Percentiles rank a stretch among this genome's conserved stretches.
Conservation (phyloP, 1,140 invertebrate species). For the Muscidifurax raptorellus region DNA sequence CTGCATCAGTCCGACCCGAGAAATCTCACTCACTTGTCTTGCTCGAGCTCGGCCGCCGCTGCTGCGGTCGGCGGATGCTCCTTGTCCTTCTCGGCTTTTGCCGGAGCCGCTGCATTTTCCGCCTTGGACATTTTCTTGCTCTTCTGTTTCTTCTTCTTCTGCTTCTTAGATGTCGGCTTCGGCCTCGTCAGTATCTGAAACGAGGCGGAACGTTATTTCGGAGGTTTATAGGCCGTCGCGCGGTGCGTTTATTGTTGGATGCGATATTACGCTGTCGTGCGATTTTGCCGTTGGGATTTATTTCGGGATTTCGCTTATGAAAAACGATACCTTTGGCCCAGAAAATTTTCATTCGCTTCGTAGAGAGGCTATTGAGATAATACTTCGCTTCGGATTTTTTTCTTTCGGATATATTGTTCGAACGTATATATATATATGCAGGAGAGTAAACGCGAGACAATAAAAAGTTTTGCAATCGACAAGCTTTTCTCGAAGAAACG, state of each 20-base stretch:
- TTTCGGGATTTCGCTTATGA: background rate
- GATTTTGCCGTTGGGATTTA: background rate
- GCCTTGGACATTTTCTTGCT: slow-evolving; percentile 21
- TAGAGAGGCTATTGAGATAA: too few species aligned
- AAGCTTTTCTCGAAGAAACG: background rate
- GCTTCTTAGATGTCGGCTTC: slow-evolving; percentile 4
- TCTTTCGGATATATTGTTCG: too few species aligned
- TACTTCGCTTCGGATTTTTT: too few species aligned
- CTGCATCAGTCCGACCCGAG: background rate
- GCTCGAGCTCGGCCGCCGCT: slow-evolving; percentile 29
- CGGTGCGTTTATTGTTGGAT: too few species aligned
- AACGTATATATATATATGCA: too few species aligned
- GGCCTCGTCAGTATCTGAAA: background rate
- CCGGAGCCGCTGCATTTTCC: background rate
- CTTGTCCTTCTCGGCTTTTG: background rate
- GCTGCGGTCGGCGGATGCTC: background rate
- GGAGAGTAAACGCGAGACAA: background rate
- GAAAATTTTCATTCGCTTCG: background rate
- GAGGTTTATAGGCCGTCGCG: too few species aligned
- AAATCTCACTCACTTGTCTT: slow-evolving; percentile 16
- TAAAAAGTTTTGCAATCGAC: background rate
- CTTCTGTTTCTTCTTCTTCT: slow-evolving; percentile 20
- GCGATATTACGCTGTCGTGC: too few species aligned
- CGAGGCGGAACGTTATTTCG: background rate
- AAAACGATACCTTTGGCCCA: background rate